Percentiles rank a stretch among this genome's conserved stretches.
Conservation (phyloP, 2,797 vertebrate genomes). For the Chelmon rostratus region DNA sequence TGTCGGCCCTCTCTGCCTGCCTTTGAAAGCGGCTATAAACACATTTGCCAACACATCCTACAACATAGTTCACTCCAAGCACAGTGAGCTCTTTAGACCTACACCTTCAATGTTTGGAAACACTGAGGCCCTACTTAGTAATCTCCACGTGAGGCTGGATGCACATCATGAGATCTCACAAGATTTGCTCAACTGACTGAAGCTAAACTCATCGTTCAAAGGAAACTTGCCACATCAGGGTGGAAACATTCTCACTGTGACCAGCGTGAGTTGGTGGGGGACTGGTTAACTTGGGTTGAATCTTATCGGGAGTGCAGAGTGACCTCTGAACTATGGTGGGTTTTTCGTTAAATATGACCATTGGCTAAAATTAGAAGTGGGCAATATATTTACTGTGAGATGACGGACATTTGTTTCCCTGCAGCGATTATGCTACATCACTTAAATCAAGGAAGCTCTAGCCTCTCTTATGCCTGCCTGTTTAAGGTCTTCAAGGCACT, state of each 20-base stretch:
- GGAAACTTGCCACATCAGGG: slow-evolving; percentile 48
- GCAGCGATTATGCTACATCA: not conserved
- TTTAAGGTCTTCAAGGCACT: not conserved
- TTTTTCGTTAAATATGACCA: slow-evolving; percentile 2
- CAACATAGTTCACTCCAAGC: not conserved
- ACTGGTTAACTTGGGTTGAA: slow-evolving; percentile 29
- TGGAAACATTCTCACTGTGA: slow-evolving; percentile 34
- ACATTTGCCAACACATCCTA: not conserved
- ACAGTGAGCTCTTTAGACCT: slow-evolving; percentile 15
- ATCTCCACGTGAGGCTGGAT: slow-evolving; percentile 35
- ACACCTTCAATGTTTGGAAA: slow-evolving; percentile 43
- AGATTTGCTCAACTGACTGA: slow-evolving; percentile 43
- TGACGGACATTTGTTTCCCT: not conserved
- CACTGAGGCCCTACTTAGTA: slow-evolving; percentile 11
- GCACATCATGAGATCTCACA: slow-evolving; percentile 37
- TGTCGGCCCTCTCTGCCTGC: not conserved
- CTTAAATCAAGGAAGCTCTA: not conserved
- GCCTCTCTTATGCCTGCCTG: not conserved
- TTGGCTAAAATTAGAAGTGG: slow-evolving; percentile 9
- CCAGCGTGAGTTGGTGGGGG: not conserved
- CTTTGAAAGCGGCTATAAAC: not conserved
- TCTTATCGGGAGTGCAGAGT: slow-evolving; percentile 10
- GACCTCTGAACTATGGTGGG: slow-evolving; percentile 11
- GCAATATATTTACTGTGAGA: not conserved
- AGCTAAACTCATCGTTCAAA: slow-evolving; percentile 31